Percentiles rank a stretch among this genome's conserved stretches.
Conservation (phyloP, 2,797 vertebrate species). For the Bovichtus diacanthus region DNA sequence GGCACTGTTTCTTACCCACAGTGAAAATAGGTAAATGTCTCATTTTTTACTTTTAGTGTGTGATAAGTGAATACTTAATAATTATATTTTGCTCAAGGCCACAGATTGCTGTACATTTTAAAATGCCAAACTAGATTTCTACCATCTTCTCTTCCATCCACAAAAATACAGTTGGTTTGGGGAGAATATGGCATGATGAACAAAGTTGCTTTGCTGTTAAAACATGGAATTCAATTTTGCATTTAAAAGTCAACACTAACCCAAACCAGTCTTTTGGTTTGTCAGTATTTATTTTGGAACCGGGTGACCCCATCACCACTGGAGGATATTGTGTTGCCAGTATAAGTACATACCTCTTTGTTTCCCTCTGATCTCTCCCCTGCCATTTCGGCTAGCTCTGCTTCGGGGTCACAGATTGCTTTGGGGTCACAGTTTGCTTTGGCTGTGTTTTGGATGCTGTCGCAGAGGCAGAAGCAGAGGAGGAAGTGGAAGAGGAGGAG, state of each 20-base stretch:
- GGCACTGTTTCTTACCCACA: constrained; percentile 61
- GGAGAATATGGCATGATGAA: constrained; percentile 29
- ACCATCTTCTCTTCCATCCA: constrained; percentile 10
- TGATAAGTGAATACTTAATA: constrained; percentile 53
- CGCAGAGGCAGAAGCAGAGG: constrained; percentile 74
- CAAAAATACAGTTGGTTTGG: constrained; percentile 44
- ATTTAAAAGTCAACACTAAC: constrained; percentile 26
- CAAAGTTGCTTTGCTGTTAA: constrained; percentile 17
- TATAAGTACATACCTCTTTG: constrained; percentile 30
- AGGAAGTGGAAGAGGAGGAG: constrained; percentile 87
- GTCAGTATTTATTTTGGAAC: constrained; percentile 30
- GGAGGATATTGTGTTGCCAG: constrained; percentile 34
- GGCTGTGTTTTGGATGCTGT: constrained; percentile 75
- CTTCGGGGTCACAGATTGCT: constrained; percentile 76
- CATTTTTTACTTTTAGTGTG: constrained; percentile 47
- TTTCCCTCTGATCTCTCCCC: constrained; percentile 17
- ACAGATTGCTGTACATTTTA: constrained; percentile 31
- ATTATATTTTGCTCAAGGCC: constrained; percentile 35
- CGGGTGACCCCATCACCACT: constrained; percentile 11
- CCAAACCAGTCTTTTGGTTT: constrained; percentile 47
- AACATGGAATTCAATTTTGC: constrained; percentile 22
- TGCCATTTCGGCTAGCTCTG: constrained; percentile 68
- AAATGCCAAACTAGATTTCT: constrained; percentile 20
- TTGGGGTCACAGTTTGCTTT: constrained; percentile 71
- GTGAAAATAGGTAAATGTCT: constrained; percentile 48